Base-by-base conservation (phyloP, 2,888 invertebrate species). In the Agonopterix arenella region DNA sequence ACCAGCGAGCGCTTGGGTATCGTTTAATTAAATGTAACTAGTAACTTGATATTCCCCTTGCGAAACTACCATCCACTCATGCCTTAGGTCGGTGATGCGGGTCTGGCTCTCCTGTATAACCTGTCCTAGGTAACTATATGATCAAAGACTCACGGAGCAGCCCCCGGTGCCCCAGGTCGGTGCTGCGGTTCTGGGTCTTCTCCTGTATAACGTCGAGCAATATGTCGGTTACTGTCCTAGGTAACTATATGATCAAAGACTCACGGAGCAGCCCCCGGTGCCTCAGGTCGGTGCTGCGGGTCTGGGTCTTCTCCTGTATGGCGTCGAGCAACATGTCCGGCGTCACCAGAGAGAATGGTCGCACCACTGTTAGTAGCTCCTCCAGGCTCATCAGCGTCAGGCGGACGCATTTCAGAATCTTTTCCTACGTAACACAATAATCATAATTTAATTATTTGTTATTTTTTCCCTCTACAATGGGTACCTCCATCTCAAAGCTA, bases 171-270 rank as follows among this genome's bases (percentile, higher is more conserved):
- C 93, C 92, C 50, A 98, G 90, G 56, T 94, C 94, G 48, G 93
- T 93, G 77, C 94, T 93, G 54, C 93, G 90, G 51, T 93, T 93
- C 72, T 94, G 94, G 28, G 94, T 96, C 71, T 95, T 94, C 68
- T 95, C 94, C 62, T 96, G 95, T 56, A 99, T 98, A 46, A 98
- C 98, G 85, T 99, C 99, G 11, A 99, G 91, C 62, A 99, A 92
- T 72, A 93, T 92, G 78, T 99, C 97, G 0, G 98, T 13, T 16
- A 45, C 45, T 36, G 11, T 16, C 11, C 13, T 37, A 37, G 13
- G 13, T 13, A 28, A 28, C 28, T 5, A 28, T 28, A 28, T 28
- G 28, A 28, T 28, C n/a, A n/a, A n/a, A 38, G 18, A 86, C 91
- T 85, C 75, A 94, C 95, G 78, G 50, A 97, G 78, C 55, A 93